Evolutionary conservation across 2,797 vertebrate species (phyloP), one percentile per base, ranked within the genome.

Genomic region (Brachyrhaphis roseni): DNA sequence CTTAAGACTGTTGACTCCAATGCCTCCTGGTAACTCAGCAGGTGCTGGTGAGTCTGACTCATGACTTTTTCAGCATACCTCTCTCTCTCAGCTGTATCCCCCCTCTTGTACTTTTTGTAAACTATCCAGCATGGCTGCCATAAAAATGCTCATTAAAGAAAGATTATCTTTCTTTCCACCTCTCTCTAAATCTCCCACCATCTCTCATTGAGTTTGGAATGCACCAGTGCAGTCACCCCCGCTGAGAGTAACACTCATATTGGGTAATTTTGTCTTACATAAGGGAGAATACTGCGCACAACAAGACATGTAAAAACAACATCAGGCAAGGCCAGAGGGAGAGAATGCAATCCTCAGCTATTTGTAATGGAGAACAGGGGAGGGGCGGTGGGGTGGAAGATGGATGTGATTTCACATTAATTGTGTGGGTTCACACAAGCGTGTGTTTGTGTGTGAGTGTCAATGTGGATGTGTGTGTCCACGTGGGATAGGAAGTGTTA

Each of bases 281-380:
- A 93, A 94, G 91, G 86, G 87, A 91, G 90, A 90, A 85, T 85
- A 86, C 87, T 91, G 90, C 91, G 91, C 91, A 94, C 93, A 94
- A 93, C 89, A 93, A 94, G 92, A 93, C 92, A 92, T 93, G 93
- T 93, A 94, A 94, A 94, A 94, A 94, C 94, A 94, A 94, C 92
- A 95, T 91, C 88, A 90, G 91, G 89, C 87, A 78, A 90, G 90
- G 92, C 92, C 89, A 90, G 88, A 87, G 91, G 90, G 90, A 91
- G 87, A 93, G 91, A 93, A 88, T 90, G 92, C 93, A 92, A 91
- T 92, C 93, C 93, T 93, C 93, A 93, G 94, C 93, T 94, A 93
- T 94, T 93, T 93, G 91, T 91, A 92, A 92, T 93, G 90, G 90
- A 91, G 93, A 92, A 75, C 78, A 78, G 83, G 87, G 90, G 81